Conservation (phyloP, 2,888 invertebrate genomes). For the Phortica okadai region DNA sequence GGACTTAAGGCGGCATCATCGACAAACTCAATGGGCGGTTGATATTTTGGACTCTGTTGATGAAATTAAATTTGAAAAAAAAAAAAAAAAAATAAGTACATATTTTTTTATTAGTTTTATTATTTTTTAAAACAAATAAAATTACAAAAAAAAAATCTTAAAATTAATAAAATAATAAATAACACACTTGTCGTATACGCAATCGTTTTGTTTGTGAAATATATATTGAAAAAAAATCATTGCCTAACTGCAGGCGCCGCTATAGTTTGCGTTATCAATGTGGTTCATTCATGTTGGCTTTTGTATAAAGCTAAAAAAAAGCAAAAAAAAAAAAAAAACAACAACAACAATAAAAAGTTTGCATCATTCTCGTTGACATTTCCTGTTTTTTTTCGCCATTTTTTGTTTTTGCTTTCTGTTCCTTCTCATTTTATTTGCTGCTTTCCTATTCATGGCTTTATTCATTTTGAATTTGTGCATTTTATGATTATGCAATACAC, state of each 20-base stretch:
- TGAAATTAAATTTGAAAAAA: neutral
- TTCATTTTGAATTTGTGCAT: neutral
- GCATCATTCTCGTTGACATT: neutral
- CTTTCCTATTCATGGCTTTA: neutral
- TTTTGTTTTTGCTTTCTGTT: too few relatives aligned
- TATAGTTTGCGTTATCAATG: neutral
- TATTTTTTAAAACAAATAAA: too few relatives aligned
- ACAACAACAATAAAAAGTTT: neutral
- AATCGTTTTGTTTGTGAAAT: too few relatives aligned
- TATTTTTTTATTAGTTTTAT: neutral
- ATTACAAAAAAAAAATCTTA: too few relatives aligned
- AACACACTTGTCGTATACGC: too few relatives aligned
- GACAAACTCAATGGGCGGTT: slow-evolving; percentile 84
- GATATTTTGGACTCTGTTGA: slow-evolving; percentile 80
- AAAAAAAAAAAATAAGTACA: neutral
- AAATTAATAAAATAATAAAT: too few relatives aligned
- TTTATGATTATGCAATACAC: slow-evolving; percentile 18
- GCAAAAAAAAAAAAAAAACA: neutral
- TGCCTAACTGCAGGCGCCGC: too few relatives aligned
- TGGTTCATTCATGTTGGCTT: neutral
- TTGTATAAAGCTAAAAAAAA: neutral
- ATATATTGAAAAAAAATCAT: too few relatives aligned
- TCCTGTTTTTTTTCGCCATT: neutral
- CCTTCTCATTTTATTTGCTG: neutral
- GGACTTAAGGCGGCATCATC: slow-evolving; percentile 92